Base-by-base conservation (phyloP, 2,888 invertebrate genomes). In the Rhagophthalmus giganteus region DNA sequence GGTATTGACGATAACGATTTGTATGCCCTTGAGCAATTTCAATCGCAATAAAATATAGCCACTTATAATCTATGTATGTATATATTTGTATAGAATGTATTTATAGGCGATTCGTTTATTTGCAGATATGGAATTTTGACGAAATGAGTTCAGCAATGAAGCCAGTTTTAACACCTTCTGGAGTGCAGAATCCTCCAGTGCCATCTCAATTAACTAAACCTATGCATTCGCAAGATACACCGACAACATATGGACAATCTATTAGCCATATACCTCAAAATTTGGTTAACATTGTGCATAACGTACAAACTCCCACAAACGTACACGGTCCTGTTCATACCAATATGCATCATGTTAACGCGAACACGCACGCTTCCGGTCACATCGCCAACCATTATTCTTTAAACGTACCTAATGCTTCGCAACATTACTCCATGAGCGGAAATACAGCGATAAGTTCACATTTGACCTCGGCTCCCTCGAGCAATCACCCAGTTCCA, bases 61-160 rank as follows among this genome's bases (percentile, higher is more conserved):
- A 20, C 20, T 7, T 20, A 20, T 20, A 3, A 5, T 20, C 20
- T 5, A 20, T 35, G 20, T 20, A 20, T 20, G 20, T 20, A 5
- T 20, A 20, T 20, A 20, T 27, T 31, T 38, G n/a, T n/a, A n/a
- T n/a, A n/a, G n/a, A n/a, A n/a, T n/a, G n/a, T n/a, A n/a, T n/a
- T n/a, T n/a, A n/a, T n/a, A n/a, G n/a, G n/a, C n/a, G n/a, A n/a
- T n/a, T n/a, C n/a, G n/a, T n/a, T 44, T 2, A 20, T 34, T 54
- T 54, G 8, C 45, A 54, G 54, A 25, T 40, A 37, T 31, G 30
- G 14, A 39, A 32, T 42, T 51, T 42, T 49, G 54, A 49, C 32
- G 30, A 73, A 75, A 82, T 82, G 82, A 82, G 81, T 77, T 81
- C 82, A 68, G 80, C 81, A 69, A 72, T 82, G 73, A 82, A 82